phyloP scores from a whole-genome alignment of 64 coral and sea anemone species.

The Montipora foliosa region DNA sequence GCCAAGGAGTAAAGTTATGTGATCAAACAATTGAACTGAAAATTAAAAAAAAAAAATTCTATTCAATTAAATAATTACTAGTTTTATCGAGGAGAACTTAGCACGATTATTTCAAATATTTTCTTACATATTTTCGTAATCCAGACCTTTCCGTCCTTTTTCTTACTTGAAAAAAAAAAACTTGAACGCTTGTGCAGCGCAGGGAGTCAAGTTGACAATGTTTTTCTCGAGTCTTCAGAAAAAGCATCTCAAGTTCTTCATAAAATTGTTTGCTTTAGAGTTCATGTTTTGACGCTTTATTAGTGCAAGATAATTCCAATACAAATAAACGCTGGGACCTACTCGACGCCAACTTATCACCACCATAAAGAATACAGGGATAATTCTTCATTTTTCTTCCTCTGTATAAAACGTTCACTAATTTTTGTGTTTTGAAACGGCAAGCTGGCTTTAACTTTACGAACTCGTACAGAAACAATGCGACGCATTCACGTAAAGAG shows the following conservation, averaged over 20 bases:
- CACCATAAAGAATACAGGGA: neutral
- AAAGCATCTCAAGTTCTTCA: neutral
- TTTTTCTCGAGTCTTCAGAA: neutral
- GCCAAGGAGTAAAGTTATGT: neutral
- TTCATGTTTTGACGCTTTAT: neutral
- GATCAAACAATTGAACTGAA: neutral
- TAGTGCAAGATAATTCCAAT: neutral
- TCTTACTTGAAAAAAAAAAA: too few species aligned
- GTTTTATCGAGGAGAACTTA: neutral
- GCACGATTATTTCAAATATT: neutral
- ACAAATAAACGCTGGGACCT: neutral
- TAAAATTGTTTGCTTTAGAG: neutral
- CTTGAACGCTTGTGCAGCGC: too few species aligned
- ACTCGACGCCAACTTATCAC: neutral
- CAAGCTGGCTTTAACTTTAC: neutral
- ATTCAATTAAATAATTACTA: neutral
- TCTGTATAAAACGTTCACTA: neutral
- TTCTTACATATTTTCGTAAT: too few species aligned
- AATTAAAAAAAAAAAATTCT: neutral
- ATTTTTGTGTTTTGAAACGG: neutral
- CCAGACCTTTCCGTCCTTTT: too few species aligned
- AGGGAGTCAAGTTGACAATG: neutral
- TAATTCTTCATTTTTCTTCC: neutral
- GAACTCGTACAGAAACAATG: neutral
- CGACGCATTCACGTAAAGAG: neutral